phyloP scores from a whole-genome alignment of 2,797 vertebrate genomes.

The Phoebastria nigripes region DNA sequence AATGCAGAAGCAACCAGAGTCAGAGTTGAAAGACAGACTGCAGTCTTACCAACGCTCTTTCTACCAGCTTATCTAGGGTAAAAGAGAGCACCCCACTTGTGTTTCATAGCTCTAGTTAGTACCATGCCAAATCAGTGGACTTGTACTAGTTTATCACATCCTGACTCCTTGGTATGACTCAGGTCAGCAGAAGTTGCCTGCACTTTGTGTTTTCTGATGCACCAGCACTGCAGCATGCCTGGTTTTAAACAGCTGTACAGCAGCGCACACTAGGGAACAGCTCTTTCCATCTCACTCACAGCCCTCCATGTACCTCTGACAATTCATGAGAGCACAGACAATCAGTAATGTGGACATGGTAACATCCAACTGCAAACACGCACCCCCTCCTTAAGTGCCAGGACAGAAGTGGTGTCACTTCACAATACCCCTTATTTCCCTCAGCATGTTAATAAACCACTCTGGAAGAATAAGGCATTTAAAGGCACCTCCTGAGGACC shows the following conservation, averaged over 20 bases:
- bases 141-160: neutral
- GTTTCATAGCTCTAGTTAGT: neutral
- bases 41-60: neutral
- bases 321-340: neutral
- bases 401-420: neutral
- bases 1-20: neutral
- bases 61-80: neutral
- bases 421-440: neutral
- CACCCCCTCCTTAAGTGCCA: neutral
- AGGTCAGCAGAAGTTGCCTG: neutral
- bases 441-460: neutral
- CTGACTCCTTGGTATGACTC: neutral
- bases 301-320: neutral
- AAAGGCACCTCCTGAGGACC: neutral
- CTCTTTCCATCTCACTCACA: neutral
- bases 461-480: neutral
- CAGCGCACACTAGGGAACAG: constrained; percentile 12
- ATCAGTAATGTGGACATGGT: fast-evolving
- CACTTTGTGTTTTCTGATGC: neutral
- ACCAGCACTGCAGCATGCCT: constrained; percentile 19
- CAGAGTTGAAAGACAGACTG: neutral
- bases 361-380: neutral
- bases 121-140: neutral
- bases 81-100: neutral
- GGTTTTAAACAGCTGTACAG: constrained; percentile 13